phyloP scores from a whole-genome alignment of 2,113 vertebrate genomes.

The Ochotona curzoniae region DNA sequence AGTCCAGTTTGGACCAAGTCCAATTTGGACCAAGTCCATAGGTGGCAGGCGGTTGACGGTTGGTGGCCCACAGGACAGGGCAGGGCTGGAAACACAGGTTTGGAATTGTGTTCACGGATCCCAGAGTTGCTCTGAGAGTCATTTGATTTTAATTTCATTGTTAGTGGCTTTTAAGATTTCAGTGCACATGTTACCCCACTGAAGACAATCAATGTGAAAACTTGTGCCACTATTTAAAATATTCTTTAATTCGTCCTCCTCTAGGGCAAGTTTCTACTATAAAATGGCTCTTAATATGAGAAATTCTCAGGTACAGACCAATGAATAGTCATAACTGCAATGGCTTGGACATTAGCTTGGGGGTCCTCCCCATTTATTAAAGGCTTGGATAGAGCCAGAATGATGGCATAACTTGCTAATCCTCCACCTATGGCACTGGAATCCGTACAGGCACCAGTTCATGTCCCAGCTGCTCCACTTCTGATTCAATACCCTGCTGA shows the following conservation, averaged over 20 bases:
- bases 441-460: no score
- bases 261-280: not conserved
- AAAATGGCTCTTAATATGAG: not conserved
- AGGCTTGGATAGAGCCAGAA: no score
- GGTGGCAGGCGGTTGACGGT: no score
- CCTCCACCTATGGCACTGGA: no score
- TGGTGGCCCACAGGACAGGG: no score
- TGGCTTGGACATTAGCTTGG: no score
- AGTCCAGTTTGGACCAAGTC: no score
- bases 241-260: not conserved
- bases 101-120: not conserved
- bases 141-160: conserved; percentile 19
- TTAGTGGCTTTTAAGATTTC: conserved; percentile 8
- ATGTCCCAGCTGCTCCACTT: no score
- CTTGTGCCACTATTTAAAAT: not conserved
- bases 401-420: no score
- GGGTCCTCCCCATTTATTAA: no score
- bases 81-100: not conserved
- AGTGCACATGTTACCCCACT: conserved; percentile 31
- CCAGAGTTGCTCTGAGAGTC: not conserved
- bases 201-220: conserved; percentile 2
- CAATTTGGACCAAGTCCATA: not conserved
- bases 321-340: not conserved
- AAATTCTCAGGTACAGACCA: not conserved
- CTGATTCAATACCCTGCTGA: no score